Conservation (phyloP, 2,888 invertebrate species). For the Acronicta leporina region DNA sequence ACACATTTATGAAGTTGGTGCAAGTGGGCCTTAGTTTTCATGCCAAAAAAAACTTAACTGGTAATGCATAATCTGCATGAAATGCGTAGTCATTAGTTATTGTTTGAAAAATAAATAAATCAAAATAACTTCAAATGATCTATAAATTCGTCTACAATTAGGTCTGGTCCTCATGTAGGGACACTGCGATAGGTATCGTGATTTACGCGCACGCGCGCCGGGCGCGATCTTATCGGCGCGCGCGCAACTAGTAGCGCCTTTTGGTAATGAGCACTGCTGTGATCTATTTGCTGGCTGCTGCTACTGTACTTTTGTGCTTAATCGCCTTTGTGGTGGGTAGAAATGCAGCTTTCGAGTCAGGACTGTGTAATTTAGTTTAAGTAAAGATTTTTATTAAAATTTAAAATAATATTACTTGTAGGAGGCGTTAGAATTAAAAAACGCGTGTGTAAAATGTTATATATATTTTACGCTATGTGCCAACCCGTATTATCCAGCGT, state of each 20-base stretch:
- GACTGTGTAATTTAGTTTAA: slow-evolving; percentile 11
- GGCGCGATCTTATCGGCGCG: slow-evolving; percentile 70
- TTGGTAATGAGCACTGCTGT: slow-evolving; percentile 75
- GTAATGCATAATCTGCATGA: too few relatives aligned
- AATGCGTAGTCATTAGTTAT: too few relatives aligned
- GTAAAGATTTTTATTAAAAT: background rate
- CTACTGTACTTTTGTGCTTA: slow-evolving; percentile 51
- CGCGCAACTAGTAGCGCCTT: slow-evolving; percentile 60
- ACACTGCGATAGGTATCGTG: slow-evolving; percentile 78
- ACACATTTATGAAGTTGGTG: too few relatives aligned
- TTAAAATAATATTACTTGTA: background rate
- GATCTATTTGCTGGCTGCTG: slow-evolving; percentile 57
- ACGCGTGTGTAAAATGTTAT: too few relatives aligned
- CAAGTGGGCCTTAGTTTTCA: too few relatives aligned
- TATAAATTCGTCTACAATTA: slow-evolving; percentile 75
- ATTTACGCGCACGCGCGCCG: slow-evolving; percentile 72
- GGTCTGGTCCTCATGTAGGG: slow-evolving; percentile 76
- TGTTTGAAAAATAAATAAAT: background rate
- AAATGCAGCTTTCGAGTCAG: background rate
- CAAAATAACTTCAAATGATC: slow-evolving; percentile 25
- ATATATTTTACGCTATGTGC: too few relatives aligned
- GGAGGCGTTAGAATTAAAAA: too few relatives aligned
- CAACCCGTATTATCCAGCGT: too few relatives aligned
- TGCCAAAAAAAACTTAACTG: too few relatives aligned
- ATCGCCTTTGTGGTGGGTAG: slow-evolving; percentile 30